Percentiles rank a stretch among this genome's conserved stretches.
Evolutionary conservation across 2,888 invertebrate species (phyloP).

Genomic region (Nineta flava): DNA sequence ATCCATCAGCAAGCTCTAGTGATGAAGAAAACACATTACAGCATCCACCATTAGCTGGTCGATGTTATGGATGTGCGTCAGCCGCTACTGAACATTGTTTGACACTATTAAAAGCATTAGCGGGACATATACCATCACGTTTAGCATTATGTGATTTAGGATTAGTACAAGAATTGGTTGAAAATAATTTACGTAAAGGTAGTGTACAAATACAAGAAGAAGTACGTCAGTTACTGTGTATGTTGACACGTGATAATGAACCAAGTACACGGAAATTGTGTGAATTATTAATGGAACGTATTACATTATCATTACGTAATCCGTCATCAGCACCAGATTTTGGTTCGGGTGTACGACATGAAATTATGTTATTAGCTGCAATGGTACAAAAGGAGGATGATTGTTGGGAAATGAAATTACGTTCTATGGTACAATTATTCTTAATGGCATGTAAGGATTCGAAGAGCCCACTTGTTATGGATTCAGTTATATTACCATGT

Average conservation of each 20-base stretch:
- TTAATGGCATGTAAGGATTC: slow-evolving; percentile 59
- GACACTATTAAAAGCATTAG: slow-evolving; percentile 75
- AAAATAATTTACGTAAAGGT: slow-evolving; percentile 78
- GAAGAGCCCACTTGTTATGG: slow-evolving; percentile 74
- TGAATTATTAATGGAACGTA: slow-evolving; percentile 62
- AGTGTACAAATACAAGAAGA: slow-evolving; percentile 72
- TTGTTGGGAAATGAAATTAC: slow-evolving; percentile 87
- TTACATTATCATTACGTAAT: slow-evolving; percentile 56
- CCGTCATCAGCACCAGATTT: slow-evolving; percentile 63
- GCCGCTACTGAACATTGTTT: slow-evolving; percentile 90
- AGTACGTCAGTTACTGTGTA: slow-evolving; percentile 73
- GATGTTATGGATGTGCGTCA: slow-evolving; percentile 77
- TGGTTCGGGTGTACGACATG: slow-evolving; percentile 66
- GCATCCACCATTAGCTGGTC: slow-evolving; percentile 30
- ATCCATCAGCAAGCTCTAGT: slow-evolving; percentile 1
- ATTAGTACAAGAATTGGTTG: slow-evolving; percentile 74
- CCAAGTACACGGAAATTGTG: slow-evolving; percentile 73
- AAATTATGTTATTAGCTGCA: slow-evolving; percentile 75
- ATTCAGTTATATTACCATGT: slow-evolving; percentile 84
- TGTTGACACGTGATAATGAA: slow-evolving; percentile 75
- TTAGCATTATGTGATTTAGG: slow-evolving; percentile 67
- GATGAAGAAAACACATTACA: slow-evolving; percentile 14
- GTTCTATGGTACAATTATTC: slow-evolving; percentile 78
- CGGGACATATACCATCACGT: slow-evolving; percentile 60
- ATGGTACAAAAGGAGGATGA: slow-evolving; percentile 84